Percentiles rank a stretch among this genome's conserved stretches.
phyloP scores from a whole-genome alignment of 2,888 invertebrate genomes.

The Dryobota labecula region DNA sequence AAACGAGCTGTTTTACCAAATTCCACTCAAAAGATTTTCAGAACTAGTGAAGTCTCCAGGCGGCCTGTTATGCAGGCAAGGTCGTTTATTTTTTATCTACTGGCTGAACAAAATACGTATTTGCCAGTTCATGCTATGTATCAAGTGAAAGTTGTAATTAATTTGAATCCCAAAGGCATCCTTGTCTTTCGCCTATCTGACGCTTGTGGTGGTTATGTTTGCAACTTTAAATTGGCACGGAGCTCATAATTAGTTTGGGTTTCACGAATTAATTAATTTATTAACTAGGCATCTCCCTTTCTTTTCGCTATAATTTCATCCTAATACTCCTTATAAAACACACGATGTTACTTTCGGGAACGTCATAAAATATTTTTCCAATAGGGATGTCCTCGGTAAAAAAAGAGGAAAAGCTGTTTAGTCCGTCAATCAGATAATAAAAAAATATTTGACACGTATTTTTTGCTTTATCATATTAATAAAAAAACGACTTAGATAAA shows the following conservation, averaged over 20 bases:
- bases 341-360: too few species aligned
- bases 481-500: too few species aligned
- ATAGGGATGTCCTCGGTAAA: too few species aligned
- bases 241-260: conserved; percentile 29
- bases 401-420: too few species aligned
- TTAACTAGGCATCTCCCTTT: neutral
- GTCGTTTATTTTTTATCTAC: conserved; percentile 20
- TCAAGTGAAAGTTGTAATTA: conserved; percentile 55
- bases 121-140: conserved; percentile 9
- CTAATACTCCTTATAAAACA: neutral
- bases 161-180: conserved; percentile 50
- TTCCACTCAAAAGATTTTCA: neutral
- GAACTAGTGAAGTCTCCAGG: neutral
- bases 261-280: conserved; percentile 13
- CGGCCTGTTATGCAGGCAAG: conserved; percentile 15
- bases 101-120: conserved; percentile 19
- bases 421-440: too few species aligned
- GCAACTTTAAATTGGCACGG: conserved; percentile 50
- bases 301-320: neutral
- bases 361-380: too few species aligned
- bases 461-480: too few species aligned
- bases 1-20: too few species aligned
- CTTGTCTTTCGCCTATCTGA: conserved; percentile 20
- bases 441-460: too few species aligned
- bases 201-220: conserved; percentile 30